Base-by-base conservation (phyloP, 2,113 vertebrate species). In the Fregetta grallaria region DNA sequence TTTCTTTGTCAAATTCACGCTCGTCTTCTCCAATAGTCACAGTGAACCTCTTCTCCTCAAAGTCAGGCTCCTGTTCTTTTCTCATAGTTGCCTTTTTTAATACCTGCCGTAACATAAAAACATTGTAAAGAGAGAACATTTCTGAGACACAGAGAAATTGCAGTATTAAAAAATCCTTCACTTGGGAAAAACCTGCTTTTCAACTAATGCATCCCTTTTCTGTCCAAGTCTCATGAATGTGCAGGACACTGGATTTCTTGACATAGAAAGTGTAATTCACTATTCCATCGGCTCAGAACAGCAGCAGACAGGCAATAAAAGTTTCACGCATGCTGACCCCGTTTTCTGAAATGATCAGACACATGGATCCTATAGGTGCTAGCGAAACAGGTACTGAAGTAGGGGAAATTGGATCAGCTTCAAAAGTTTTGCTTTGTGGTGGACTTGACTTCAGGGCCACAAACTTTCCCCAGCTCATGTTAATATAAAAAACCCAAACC, bases 61-160 rank as follows among this genome's bases (percentile, higher is more conserved):
- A 99, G 97, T 99, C 99, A 1, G 99, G 99, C 92, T 99, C 99
- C 90, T 99, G 99, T 50, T 99, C 99, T 91, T 99, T 99, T 10
- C 99, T 98, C 86, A 99, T 99, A 1, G 99, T 99, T 89, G 99
- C 99, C 95, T 99, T 99, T 97, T 99, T 99, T 91, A 99, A 97
- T 45, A 99, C 99, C 99, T 99, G 75, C 7, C 91, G 3, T 34
- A 7, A 76, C 2, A 22, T 20, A 49, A 21, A 92, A 44, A 9
- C 16, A 11, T 13, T 2, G 26, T 63, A 11, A 86, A 75, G n/a
- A 26, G 40, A 52, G 34, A 53, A 50, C 1, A 13, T 16, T 71
- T 26, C 34, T 6, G 32, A 45, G n/a, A 36, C 22, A 19, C 15
- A 38, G 27, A 36, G 30, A 15, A 80, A 36, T 0, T 4, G 25